Percentiles rank a stretch among this genome's conserved stretches.
These are phyloP conservation scores for Sus scrofa DNA, from an alignment of 2,113 vertebrate species.

Conservation along the genomic window DNA sequence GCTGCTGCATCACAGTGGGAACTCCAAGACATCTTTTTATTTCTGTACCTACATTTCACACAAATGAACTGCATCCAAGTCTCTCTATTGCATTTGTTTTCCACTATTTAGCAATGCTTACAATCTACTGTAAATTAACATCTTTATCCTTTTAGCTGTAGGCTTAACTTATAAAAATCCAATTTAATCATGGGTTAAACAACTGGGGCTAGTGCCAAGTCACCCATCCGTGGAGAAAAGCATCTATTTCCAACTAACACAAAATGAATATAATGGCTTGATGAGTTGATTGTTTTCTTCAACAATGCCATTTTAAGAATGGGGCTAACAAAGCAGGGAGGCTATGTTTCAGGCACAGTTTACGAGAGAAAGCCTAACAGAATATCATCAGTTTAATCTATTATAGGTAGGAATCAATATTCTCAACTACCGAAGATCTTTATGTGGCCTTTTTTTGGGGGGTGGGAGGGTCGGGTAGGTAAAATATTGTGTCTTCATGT, in stretches of 20 bases:
- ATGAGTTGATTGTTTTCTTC: conserved; percentile 37
- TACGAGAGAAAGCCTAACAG: neutral
- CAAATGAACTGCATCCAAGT: neutral
- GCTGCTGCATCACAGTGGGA: no score
- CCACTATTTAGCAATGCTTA: conserved; percentile 39
- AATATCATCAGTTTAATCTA: neutral
- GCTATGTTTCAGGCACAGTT: neutral
- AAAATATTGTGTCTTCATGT: conserved; percentile 2
- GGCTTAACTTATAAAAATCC: conserved; percentile 38
- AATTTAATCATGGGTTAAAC: conserved; percentile 54
- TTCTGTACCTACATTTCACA: neutral
- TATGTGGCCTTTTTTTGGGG: neutral
- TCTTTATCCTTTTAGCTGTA: conserved; percentile 65
- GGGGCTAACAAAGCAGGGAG: neutral
- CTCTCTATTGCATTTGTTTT: neutral
- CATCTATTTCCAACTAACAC: conserved; percentile 25
- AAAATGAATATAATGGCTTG: conserved; percentile 45
- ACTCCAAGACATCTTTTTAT: neutral
- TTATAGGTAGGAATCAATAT: neutral
- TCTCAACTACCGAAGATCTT: neutral
- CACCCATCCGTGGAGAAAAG: neutral
- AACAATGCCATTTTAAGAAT: conserved; percentile 45
- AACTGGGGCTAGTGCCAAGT: conserved; percentile 13
- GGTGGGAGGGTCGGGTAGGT: neutral
- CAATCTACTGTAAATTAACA: conserved; percentile 51